A percentile compares a stretch with the other conserved stretches of the same genome.
Evolutionary conservation across 2,888 invertebrate genomes (phyloP).

Genomic region (Drosophila mimica): DNA sequence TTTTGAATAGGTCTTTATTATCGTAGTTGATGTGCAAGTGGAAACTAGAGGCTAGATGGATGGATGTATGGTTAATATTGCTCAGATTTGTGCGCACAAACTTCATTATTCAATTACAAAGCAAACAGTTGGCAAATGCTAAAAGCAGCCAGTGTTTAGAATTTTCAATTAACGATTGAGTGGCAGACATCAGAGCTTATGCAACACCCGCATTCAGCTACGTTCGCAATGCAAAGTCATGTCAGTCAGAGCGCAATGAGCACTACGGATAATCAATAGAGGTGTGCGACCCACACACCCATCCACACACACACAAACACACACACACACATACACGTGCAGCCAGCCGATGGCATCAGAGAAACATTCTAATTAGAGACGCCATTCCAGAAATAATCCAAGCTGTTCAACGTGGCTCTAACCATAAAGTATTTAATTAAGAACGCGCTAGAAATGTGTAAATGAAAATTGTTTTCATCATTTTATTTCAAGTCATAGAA

Average conservation of each 20-base stretch:
- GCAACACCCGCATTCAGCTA: slow-evolving; percentile 7
- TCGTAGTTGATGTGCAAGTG: slow-evolving; percentile 55
- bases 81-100: slow-evolving; percentile 38
- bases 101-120: slow-evolving; percentile 76
- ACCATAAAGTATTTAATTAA: slow-evolving; percentile 59
- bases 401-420: slow-evolving; percentile 14
- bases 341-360: slow-evolving; percentile 2
- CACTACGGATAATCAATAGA: slow-evolving; percentile 20
- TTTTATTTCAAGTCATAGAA: slow-evolving; percentile 18
- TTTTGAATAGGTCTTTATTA: slow-evolving; percentile 39
- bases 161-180: slow-evolving; percentile 71
- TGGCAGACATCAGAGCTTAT: slow-evolving; percentile 24
- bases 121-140: slow-evolving; percentile 53
- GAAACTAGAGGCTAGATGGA: neutral
- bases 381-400: slow-evolving; percentile 38
- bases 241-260: slow-evolving; percentile 2
- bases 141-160: slow-evolving; percentile 45
- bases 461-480: neutral
- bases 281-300: neutral
- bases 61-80: neutral
- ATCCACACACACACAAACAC: neutral
- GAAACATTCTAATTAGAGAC: slow-evolving; percentile 39
- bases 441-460: slow-evolving; percentile 9
- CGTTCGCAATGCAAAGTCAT: slow-evolving; percentile 6
- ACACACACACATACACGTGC: neutral